Base-by-base conservation (phyloP, 2,888 invertebrate species). In the Notodromas monacha region DNA sequence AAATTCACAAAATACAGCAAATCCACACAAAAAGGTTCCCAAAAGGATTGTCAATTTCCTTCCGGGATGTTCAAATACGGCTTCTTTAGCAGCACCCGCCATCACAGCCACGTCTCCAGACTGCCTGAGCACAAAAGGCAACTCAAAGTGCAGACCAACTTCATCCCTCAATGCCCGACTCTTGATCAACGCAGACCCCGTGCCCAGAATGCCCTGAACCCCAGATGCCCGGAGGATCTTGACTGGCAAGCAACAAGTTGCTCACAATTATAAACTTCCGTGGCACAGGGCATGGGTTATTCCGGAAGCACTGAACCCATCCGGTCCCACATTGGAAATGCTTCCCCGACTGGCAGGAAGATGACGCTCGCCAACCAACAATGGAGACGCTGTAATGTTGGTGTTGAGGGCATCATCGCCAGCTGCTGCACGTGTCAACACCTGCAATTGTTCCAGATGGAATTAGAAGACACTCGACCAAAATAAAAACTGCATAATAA, bases 321-420 rank as follows among this genome's bases (percentile, higher is more conserved):
- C 63, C 4, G 65, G 53, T 39, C 63, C 64, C 34, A 74, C 64
- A 43, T 69, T 67, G 31, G 52, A 52, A 5, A 68, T 60, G 27
- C 60, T 57, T 1, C 66, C 73, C 36, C 58, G 59, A 31, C 59
- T 57, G 30, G 60, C 57, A 3, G 70, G 69, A 30, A 55, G 49
- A 45, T 68, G 65, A 36, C 76, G 57, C 50, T 77, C 77, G 3
- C 73, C 73, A 34, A 68, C 54, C 36, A 76, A 49, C 32, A 64
- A 61, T 4, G 77, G 74, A 27, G n/a, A n/a, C n/a, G n/a, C n/a
- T n/a, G n/a, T n/a, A n/a, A n/a, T n/a, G n/a, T n/a, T n/a, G n/a
- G n/a, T n/a, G n/a, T n/a, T n/a, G n/a, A n/a, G n/a, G n/a, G n/a
- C n/a, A n/a, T n/a, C n/a, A n/a, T n/a, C n/a, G n/a, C n/a, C n/a